phyloP scores from a whole-genome alignment of 2,797 vertebrate species.

The Fundulus diaphanus region DNA sequence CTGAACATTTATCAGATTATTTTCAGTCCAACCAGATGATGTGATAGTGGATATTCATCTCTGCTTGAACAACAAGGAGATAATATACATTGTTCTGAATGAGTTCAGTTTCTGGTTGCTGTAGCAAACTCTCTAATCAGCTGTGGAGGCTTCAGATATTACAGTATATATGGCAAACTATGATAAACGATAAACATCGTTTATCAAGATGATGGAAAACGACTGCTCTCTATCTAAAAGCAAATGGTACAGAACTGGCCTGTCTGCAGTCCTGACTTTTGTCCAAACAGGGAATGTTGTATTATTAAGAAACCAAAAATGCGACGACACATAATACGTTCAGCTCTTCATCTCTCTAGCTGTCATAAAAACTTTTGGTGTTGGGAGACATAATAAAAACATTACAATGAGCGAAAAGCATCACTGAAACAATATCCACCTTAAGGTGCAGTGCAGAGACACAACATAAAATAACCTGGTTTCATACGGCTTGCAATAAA shows the following conservation, averaged over 20 bases:
- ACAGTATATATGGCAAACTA: conserved; percentile 18
- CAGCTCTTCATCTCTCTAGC: neutral
- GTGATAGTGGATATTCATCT: conserved; percentile 18
- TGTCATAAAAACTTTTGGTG: neutral
- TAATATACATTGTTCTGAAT: neutral
- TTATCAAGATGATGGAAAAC: too few relatives aligned
- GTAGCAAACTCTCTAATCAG: neutral
- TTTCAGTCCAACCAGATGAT: conserved; percentile 7
- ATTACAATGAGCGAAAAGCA: neutral
- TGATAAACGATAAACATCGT: neutral
- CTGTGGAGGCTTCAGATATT: conserved; percentile 31
- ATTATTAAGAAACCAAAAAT: neutral
- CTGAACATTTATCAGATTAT: conserved; percentile 19
- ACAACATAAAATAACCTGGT: neutral
- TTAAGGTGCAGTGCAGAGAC: neutral
- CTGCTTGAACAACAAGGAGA: neutral
- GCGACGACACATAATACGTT: neutral
- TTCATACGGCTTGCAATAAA: neutral
- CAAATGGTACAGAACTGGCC: neutral
- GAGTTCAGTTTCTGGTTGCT: neutral
- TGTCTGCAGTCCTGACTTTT: neutral
- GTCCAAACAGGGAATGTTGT: neutral
- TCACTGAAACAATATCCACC: neutral
- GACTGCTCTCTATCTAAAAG: too few relatives aligned
- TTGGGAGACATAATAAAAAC: neutral